These are phyloP conservation scores for Archilochus colubris DNA, from an alignment of 2,113 vertebrate genomes.

Conservation along the genomic window DNA sequence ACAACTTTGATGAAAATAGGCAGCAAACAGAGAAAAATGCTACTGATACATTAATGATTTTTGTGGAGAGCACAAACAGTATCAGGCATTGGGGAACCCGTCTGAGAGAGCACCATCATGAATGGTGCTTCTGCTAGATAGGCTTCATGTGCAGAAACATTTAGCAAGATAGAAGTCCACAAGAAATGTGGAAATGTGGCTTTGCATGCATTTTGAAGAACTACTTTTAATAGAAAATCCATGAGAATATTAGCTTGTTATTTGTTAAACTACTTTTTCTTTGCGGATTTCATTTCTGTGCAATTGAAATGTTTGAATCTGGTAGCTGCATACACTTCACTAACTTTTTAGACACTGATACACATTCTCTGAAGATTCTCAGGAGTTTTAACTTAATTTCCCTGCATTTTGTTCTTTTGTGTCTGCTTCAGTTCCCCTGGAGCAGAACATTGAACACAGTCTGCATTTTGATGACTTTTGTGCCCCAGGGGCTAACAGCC, in stretches of 20 bases:
- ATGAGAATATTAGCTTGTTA: neutral
- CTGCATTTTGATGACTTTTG: neutral
- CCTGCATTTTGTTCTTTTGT: neutral
- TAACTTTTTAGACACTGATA: neutral
- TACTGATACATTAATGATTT: neutral
- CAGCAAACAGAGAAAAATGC: neutral
- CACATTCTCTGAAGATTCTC: neutral
- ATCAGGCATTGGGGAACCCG: neutral
- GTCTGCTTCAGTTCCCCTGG: neutral
- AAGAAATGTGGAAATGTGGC: neutral
- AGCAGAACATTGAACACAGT: neutral
- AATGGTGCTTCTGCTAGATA: neutral
- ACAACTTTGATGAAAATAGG: neutral
- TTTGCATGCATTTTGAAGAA: neutral
- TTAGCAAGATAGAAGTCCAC: neutral
- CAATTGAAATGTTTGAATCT: neutral
- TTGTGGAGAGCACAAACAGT: neutral
- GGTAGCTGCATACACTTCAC: neutral
- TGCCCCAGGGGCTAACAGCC: neutral
- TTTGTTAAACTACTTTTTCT: neutral
- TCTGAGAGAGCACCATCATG: neutral
- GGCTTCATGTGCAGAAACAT: neutral
- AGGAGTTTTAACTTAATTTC: neutral
- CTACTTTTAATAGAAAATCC: neutral
- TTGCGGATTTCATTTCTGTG: neutral